Percentiles rank a stretch among this genome's conserved stretches.
Evolutionary conservation across 2,888 invertebrate species (phyloP).

Genomic region (Caradrina kadenii): DNA sequence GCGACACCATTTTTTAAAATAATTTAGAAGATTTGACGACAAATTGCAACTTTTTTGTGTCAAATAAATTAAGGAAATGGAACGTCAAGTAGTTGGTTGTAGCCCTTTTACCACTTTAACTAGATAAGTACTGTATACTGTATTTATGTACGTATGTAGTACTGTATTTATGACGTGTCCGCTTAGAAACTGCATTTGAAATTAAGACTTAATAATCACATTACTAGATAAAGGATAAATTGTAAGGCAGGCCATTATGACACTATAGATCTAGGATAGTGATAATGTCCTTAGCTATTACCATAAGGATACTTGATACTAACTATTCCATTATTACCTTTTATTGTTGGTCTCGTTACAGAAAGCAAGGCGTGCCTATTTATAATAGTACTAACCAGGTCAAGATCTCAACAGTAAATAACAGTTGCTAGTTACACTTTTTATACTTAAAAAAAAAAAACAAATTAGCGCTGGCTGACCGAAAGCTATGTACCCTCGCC

Average conservation of each 20-base stretch:
- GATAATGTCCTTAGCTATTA: conserved; percentile 24
- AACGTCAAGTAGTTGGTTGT: not conserved
- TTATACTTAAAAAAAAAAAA: no score
- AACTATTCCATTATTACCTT: conserved; percentile 8
- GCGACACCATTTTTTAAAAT: no score
- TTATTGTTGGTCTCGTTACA: conserved; percentile 11
- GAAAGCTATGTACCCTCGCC: not conserved
- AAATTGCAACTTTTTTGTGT: not conserved
- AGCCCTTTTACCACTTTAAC: not conserved
- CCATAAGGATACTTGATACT: conserved; percentile 31
- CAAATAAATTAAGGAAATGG: not conserved
- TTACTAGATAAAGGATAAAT: conserved; percentile 41
- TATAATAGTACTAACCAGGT: conserved; percentile 28
- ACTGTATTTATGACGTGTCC: conserved; percentile 25
- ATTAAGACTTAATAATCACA: conserved; percentile 1
- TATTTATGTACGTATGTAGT: no score
- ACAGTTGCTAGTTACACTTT: no score
- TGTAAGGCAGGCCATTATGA: conserved; percentile 21
- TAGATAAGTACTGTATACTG: no score
- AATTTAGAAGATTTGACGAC: no score
- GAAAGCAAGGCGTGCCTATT: conserved; percentile 22
- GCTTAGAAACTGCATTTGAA: conserved; percentile 24
- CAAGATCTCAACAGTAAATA: conserved; percentile 32
- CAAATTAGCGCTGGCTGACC: not conserved
- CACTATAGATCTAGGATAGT: conserved; percentile 37